These are phyloP conservation scores for Pocillopora meandrina DNA, from an alignment of 92 coral and sea anemone species.

Conservation along the genomic window DNA sequence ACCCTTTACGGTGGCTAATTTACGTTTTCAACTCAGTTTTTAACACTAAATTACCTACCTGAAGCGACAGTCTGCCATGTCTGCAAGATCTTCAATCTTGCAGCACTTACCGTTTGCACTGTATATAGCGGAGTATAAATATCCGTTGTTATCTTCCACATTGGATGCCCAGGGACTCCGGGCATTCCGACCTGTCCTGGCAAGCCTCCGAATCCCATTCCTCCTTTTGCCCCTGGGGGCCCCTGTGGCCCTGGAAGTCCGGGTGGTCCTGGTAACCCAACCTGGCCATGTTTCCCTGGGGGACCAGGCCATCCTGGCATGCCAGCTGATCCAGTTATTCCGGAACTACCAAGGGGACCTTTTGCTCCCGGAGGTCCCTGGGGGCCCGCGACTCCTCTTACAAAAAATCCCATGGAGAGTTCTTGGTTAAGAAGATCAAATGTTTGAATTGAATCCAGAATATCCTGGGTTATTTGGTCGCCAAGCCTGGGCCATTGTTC, in stretches of 20 bases:
- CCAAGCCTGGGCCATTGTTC: constrained; percentile 84
- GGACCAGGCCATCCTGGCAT: constrained; percentile 72
- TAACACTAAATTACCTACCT: too few species aligned
- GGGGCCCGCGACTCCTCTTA: constrained; percentile 85
- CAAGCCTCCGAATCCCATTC: constrained; percentile 63
- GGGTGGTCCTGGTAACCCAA: constrained; percentile 72
- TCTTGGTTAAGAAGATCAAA: constrained; percentile 77
- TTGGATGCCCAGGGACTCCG: constrained; percentile 66
- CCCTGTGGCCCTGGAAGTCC: constrained; percentile 83
- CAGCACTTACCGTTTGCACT: constrained; percentile 48
- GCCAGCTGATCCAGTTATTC: constrained; percentile 72
- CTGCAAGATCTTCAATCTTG: not conserved
- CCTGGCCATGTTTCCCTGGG: constrained; percentile 71
- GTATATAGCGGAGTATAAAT: constrained; percentile 33
- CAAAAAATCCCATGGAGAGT: constrained; percentile 83
- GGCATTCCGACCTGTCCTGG: constrained; percentile 81
- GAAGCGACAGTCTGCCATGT: too few species aligned
- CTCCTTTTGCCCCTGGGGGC: constrained; percentile 68
- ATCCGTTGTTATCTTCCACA: constrained; percentile 30
- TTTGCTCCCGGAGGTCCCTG: constrained; percentile 79
- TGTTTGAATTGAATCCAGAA: constrained; percentile 72
- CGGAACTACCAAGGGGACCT: constrained; percentile 77
- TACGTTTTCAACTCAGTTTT: too few species aligned
- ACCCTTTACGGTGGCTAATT: too few species aligned
- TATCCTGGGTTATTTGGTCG: constrained; percentile 76